Percentiles rank a stretch among this genome's conserved stretches.
Evolutionary conservation across 2,888 invertebrate genomes (phyloP).

Genomic region (Drosophila nr. perissopoda): DNA sequence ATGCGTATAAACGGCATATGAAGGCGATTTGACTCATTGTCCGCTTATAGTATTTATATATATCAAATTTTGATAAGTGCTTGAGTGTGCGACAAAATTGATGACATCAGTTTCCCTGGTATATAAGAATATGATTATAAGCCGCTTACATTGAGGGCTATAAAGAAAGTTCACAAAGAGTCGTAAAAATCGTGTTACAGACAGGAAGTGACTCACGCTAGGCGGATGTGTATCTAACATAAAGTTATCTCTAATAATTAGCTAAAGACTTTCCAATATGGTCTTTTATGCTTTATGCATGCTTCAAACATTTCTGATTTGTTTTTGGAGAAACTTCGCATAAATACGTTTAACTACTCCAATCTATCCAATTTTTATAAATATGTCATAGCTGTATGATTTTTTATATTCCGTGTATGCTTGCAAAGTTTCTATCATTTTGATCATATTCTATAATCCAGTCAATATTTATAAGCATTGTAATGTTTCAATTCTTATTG

Average conservation of each 20-base stretch:
- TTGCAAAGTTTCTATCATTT: background rate
- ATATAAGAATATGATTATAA: slow-evolving; percentile 17
- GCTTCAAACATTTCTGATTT: background rate
- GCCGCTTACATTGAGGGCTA: slow-evolving; percentile 7
- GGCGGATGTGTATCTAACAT: background rate
- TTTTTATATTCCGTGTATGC: background rate
- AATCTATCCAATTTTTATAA: too few relatives aligned
- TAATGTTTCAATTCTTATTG: background rate
- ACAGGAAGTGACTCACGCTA: slow-evolving; percentile 50
- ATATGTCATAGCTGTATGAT: background rate
- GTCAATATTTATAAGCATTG: too few relatives aligned
- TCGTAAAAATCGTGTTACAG: slow-evolving; percentile 18
- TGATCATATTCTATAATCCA: background rate
- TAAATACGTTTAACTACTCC: too few relatives aligned
- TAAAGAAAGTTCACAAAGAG: slow-evolving; percentile 13
- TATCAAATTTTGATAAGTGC: slow-evolving; percentile 46
- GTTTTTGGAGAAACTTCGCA: background rate
- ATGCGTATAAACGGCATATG: slow-evolving; percentile 30
- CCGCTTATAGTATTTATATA: slow-evolving; percentile 40
- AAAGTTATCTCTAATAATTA: background rate
- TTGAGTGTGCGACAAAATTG: slow-evolving; percentile 24
- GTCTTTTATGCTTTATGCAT: background rate
- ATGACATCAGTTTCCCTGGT: slow-evolving; percentile 60
- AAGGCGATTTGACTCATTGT: slow-evolving; percentile 61
- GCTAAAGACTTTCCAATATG: background rate